Percentiles rank a stretch among this genome's conserved stretches.
Evolutionary conservation across 1,140 invertebrate genomes (phyloP).

Genomic region (Tetragonula clypearis): DNA sequence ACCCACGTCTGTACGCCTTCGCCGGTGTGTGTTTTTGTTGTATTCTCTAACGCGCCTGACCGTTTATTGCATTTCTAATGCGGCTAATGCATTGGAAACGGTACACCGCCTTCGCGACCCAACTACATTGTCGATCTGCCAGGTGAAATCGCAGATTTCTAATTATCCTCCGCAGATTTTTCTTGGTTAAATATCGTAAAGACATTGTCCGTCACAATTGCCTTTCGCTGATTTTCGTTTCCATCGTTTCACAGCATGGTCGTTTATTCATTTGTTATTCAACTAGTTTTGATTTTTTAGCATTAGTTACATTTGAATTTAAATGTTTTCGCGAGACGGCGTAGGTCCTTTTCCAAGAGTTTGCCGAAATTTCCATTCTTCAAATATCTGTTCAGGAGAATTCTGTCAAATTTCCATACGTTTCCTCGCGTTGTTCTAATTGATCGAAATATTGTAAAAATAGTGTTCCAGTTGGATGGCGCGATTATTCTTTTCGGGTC

Average conservation of each 20-base stretch:
- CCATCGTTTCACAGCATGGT: no score
- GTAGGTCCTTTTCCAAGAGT: no score
- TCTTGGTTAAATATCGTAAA: background rate
- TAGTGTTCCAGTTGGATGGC: background rate
- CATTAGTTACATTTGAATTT: no score
- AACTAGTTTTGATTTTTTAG: no score
- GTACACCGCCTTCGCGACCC: constrained; percentile 37
- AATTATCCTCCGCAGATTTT: background rate
- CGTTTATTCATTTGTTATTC: background rate
- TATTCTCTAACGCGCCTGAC: constrained; percentile 43
- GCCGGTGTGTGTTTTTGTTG: constrained; percentile 60
- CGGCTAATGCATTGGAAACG: constrained; percentile 50
- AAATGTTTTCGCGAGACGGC: no score
- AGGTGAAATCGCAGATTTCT: constrained; percentile 34
- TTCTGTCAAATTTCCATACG: background rate
- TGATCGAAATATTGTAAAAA: background rate
- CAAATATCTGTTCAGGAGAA: background rate
- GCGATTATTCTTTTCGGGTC: background rate
- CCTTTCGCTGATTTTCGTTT: background rate
- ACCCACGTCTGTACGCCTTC: constrained; percentile 54
- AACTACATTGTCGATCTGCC: background rate
- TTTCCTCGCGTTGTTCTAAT: background rate
- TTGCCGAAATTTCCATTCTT: background rate
- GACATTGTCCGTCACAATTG: background rate
- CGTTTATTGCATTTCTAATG: constrained; percentile 60